Evolutionary conservation across 2,797 vertebrate genomes (phyloP).

Genomic region (Adrianichthys oophorus): DNA sequence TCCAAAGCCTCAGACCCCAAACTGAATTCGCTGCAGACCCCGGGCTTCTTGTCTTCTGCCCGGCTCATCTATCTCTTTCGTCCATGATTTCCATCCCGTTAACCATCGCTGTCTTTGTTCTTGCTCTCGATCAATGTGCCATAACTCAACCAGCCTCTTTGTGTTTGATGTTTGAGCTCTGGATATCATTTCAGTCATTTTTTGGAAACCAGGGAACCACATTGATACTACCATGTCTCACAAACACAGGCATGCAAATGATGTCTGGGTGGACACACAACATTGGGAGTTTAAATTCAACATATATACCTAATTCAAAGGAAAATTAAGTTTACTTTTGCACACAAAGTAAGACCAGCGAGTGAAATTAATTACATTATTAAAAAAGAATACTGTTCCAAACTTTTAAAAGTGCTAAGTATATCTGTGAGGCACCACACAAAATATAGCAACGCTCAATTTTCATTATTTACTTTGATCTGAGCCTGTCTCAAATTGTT

Average conservation of each 20-base stretch:
- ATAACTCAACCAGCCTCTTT: constrained; percentile 70
- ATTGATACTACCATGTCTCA: constrained; percentile 60
- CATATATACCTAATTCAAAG: constrained; percentile 1
- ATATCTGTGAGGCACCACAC: no score
- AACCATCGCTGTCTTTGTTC: constrained; percentile 68
- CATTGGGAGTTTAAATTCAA: constrained; percentile 6
- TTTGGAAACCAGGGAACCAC: constrained; percentile 51
- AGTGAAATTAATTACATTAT: no score
- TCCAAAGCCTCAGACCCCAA: constrained; percentile 62
- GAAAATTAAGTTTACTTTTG: no score
- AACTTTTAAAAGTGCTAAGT: no score
- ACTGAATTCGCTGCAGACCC: constrained; percentile 60
- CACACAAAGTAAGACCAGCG: no score
- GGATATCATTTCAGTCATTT: constrained; percentile 73
- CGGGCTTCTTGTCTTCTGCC: constrained; percentile 60
- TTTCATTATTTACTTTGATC: no score
- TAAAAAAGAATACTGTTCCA: no score
- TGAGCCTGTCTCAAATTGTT: no score
- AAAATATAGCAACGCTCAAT: no score
- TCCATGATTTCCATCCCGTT: constrained; percentile 62
- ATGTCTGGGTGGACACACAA: constrained; percentile 17
- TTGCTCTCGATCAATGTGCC: constrained; percentile 64
- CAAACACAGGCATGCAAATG: constrained; percentile 46
- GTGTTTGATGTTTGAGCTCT: constrained; percentile 76
- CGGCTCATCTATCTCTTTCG: constrained; percentile 72